Percentiles rank a stretch among this genome's conserved stretches.
phyloP scores from a whole-genome alignment of 2,888 invertebrate genomes.

The Rhopalosiphum nymphaeae region DNA sequence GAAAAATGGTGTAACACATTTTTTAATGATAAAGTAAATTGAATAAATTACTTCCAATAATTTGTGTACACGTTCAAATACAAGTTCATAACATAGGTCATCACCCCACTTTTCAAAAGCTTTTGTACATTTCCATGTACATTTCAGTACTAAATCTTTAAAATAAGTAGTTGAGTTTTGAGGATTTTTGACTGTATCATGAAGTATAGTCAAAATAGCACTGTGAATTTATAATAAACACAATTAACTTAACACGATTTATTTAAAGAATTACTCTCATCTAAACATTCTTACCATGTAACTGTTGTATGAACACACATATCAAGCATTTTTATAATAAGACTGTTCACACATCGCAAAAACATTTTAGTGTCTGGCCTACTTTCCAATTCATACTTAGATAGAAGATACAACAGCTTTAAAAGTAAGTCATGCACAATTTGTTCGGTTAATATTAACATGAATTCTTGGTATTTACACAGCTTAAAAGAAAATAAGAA shows the following conservation, averaged over 20 bases:
- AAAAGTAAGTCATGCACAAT: constrained; percentile 73
- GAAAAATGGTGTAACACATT: neutral
- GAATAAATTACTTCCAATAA: constrained; percentile 79
- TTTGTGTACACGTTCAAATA: constrained; percentile 86
- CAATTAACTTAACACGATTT: neutral
- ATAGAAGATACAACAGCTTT: constrained; percentile 44
- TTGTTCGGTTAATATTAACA: constrained; percentile 68
- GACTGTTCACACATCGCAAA: constrained; percentile 77
- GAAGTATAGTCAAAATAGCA: constrained; percentile 87
- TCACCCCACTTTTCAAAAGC: constrained; percentile 85
- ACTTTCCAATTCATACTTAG: constrained; percentile 50
- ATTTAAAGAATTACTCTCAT: neutral
- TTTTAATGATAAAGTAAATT: constrained; percentile 13
- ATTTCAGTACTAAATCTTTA: constrained; percentile 89
- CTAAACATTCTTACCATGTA: constrained; percentile 73
- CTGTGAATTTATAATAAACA: constrained; percentile 72
- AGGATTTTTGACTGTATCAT: constrained; percentile 80
- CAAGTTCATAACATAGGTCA: constrained; percentile 79
- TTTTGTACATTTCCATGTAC: constrained; percentile 94
- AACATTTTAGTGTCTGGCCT: constrained; percentile 70
- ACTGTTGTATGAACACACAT: constrained; percentile 77
- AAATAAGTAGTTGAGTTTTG: constrained; percentile 78
- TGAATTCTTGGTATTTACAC: neutral
- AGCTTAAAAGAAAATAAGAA: neutral
- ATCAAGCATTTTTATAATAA: constrained; percentile 78